Conservation (phyloP, 2,797 vertebrate genomes). For the Xerus rutilus region DNA sequence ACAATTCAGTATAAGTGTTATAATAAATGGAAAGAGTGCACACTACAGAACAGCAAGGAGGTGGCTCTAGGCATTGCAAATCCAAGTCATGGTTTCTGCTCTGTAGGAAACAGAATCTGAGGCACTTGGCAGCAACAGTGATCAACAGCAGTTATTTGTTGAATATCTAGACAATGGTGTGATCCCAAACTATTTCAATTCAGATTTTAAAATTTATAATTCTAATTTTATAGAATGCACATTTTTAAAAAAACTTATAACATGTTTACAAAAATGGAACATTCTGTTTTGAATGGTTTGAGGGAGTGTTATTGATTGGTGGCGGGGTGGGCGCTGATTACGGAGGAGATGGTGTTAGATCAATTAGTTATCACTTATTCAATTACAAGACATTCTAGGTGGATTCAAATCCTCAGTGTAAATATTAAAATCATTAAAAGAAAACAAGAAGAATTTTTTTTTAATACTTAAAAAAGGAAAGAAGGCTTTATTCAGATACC, state of each 20-base stretch:
- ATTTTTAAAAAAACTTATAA: slow-evolving; percentile 19
- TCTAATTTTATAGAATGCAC: neutral
- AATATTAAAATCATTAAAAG: neutral
- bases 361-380: neutral
- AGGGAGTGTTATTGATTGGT: neutral
- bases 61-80: neutral
- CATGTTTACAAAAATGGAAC: neutral
- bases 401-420: neutral
- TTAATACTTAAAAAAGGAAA: neutral
- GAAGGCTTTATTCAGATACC: neutral
- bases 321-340: neutral
- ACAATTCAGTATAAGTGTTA: neutral
- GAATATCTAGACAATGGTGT: neutral
- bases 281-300: neutral
- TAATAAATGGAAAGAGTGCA: neutral
- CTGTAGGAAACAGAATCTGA: neutral
- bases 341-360: neutral
- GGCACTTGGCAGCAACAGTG: neutral
- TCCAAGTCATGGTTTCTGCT: neutral
- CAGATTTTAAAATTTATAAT: neutral
- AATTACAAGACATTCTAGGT: neutral
- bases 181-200: neutral
- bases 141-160: neutral
- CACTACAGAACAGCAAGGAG: neutral
- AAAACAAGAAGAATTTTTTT: neutral